These are phyloP conservation scores for Bombus difficillimus DNA, from an alignment of 1,140 invertebrate genomes.

Conservation along the genomic window DNA sequence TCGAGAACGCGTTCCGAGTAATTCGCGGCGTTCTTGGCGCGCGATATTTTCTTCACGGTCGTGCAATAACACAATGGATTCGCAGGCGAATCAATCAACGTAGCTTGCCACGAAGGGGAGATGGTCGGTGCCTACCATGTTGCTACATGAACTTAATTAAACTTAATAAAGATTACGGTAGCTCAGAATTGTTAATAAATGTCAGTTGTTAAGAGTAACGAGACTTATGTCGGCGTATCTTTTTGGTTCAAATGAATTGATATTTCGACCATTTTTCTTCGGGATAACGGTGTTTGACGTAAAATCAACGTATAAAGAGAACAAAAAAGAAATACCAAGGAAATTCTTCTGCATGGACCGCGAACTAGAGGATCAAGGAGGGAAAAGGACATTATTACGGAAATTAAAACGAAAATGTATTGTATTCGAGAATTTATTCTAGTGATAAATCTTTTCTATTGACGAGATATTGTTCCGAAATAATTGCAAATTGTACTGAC, in stretches of 20 bases:
- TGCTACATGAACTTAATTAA: neutral
- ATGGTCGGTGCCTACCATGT: neutral
- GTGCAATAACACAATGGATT: slow-evolving; percentile 25
- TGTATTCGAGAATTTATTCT: neutral
- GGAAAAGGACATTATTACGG: too few species aligned
- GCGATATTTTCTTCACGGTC: slow-evolving; percentile 28
- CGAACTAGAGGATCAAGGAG: too few species aligned
- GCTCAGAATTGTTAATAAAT: slow-evolving; percentile 11
- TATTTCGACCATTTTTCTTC: neutral
- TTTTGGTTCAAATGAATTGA: neutral
- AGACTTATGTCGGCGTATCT: neutral
- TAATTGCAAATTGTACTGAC: neutral
- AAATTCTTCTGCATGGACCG: too few species aligned
- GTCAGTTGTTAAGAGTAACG: neutral
- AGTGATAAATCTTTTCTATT: neutral
- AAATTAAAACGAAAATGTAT: neutral
- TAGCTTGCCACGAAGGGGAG: neutral
- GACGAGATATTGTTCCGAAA: neutral
- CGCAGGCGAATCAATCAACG: slow-evolving; percentile 17
- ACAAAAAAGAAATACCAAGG: neutral
- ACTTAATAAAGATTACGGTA: slow-evolving; percentile 16
- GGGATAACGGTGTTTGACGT: too few species aligned
- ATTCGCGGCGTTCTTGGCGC: neutral
- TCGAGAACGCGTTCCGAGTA: slow-evolving; percentile 1
- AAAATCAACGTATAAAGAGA: neutral